Evolutionary conservation across 64 coral and sea anemone species (phyloP), one percentile per base, ranked within the genome.

Genomic region (Montipora foliosa): DNA sequence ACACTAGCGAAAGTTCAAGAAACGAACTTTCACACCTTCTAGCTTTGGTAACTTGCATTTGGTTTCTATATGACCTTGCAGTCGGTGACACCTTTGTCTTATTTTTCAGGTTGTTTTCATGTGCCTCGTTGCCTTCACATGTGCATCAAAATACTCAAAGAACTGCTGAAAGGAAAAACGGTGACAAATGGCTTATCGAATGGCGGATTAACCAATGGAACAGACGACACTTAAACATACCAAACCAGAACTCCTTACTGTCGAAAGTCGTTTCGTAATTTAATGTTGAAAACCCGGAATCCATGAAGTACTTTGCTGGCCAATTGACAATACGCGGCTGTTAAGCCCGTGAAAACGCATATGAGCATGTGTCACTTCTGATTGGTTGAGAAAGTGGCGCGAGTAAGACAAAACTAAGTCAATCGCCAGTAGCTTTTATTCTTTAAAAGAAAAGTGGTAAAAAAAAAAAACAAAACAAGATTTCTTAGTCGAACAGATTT

Each of bases 61-160:
- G 52, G 52, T 55, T 10, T 5, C 52, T 55, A 55, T 7, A 55
- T 55, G 6, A 55, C 52, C 10, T 55, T 5, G 5, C 52, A 10
- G 10, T 5, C 52, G 52, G 10, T 55, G 10, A 55, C 52, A 55
- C 37, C 3, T 87, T 92, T 80, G 13, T n/a, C 46, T 47, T 45
- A 19, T 78, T 21, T 58, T 67, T 22, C 92, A 97, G 95, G 96
- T 19, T 98, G 89, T 62, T 98, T 98, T 20, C 96, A 98, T 70
- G 17, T 98, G 4, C 79, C 89, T 22, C 96, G 96, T 44, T 92
- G 71, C 14, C 89, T 98, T 19, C 79, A 95, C 83, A 95, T 95
- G 82, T 98, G 96, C 50, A 89, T 91, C 67, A 92, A 95, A 77
- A 95, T 98, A 51, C 29, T 98, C 0, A 83, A 95, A 47, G 81